Percentiles rank a stretch among this genome's conserved stretches.
These are phyloP conservation scores for Archaeoteleia sp. DNA, from an alignment of 2,888 invertebrate genomes.

Conservation along the genomic window DNA sequence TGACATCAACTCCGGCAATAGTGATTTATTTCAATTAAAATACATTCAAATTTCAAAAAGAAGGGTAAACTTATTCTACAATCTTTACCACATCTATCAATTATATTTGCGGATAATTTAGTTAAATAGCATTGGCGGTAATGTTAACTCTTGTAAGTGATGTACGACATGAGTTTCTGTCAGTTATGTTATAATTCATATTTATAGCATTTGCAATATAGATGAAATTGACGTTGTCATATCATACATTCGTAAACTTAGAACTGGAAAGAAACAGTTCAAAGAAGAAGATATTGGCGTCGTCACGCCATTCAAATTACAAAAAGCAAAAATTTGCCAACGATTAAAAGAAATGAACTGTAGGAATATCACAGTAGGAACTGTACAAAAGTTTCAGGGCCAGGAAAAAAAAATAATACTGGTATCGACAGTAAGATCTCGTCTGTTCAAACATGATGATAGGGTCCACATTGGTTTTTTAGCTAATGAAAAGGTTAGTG, in stretches of 20 bases:
- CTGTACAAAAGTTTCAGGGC: conserved; percentile 92
- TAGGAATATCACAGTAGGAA: conserved; percentile 81
- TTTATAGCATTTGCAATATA: conserved; percentile 79
- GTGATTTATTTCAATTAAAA: too few species aligned
- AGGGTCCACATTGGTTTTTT: conserved; percentile 78
- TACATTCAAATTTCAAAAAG: too few species aligned
- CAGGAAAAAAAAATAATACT: conserved; percentile 89
- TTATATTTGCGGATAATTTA: too few species aligned
- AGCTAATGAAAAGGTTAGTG: conserved; percentile 76
- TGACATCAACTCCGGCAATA: too few species aligned
- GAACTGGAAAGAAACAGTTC: conserved; percentile 55
- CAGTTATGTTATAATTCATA: too few species aligned
- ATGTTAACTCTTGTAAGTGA: too few species aligned
- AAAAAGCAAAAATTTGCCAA: conserved; percentile 75
- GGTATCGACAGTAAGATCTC: conserved; percentile 86
- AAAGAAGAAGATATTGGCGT: conserved; percentile 77
- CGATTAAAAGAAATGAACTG: conserved; percentile 70
- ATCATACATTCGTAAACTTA: conserved; percentile 78
- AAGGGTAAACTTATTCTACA: too few species aligned
- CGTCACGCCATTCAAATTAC: conserved; percentile 77
- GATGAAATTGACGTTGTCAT: conserved; percentile 78
- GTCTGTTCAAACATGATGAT: conserved; percentile 77
- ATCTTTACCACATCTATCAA: too few species aligned
- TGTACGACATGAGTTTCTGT: too few species aligned
- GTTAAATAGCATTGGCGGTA: too few species aligned